Evolutionary conservation across 2,113 vertebrate species (phyloP).

Genomic region (Calypte anna): DNA sequence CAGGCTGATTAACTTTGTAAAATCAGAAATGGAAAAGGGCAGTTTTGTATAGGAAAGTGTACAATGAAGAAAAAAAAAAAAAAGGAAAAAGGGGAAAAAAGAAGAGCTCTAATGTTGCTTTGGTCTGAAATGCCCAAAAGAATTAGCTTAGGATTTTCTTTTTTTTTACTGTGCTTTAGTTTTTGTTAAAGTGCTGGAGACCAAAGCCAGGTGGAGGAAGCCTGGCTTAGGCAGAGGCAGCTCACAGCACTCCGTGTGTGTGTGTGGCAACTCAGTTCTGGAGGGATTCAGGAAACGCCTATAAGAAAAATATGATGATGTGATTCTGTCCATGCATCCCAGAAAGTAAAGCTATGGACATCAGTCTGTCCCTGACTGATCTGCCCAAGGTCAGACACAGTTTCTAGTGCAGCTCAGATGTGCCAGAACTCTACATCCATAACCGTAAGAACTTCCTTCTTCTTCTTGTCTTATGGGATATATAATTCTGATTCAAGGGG

Average conservation of each 20-base stretch:
- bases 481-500: not conserved
- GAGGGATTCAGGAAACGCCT: not conserved
- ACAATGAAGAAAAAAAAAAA: not conserved
- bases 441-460: not conserved
- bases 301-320: not conserved
- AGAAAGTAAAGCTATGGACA: fast-evolving
- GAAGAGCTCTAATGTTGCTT: not conserved
- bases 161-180: not conserved
- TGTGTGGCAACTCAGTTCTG: not conserved
- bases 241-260: not conserved
- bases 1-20: not conserved
- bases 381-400: not conserved
- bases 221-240: fast-evolving
- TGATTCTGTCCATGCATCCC: not conserved
- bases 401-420: not conserved
- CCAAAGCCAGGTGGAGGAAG: not conserved
- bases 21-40: not conserved
- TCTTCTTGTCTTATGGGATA: not conserved
- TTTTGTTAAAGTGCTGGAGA: not conserved
- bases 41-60: not conserved
- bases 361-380: not conserved
- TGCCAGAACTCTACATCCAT: not conserved
- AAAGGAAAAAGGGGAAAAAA: no score
- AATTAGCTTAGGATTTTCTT: not conserved
- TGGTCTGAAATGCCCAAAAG: not conserved